phyloP scores from a whole-genome alignment of 2,797 vertebrate species.

The Thaleichthys pacificus region DNA sequence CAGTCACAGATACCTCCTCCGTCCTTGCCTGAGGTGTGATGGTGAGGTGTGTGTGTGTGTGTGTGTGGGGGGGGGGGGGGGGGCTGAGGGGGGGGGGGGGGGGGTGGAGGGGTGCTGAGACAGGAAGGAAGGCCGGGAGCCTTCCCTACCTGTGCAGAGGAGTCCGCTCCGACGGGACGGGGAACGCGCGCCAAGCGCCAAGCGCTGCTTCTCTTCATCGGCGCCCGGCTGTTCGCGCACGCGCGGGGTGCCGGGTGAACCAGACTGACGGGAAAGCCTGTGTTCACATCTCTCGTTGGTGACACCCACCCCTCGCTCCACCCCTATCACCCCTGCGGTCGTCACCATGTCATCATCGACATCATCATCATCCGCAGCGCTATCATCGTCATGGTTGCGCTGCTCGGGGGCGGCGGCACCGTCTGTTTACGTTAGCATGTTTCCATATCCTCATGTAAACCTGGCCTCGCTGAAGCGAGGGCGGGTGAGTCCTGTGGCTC shows the following conservation, averaged over 20 bases:
- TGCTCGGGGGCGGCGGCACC: neutral
- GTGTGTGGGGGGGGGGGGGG: neutral
- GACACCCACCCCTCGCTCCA: too few species aligned
- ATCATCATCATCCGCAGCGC: too few species aligned
- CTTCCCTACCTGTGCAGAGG: neutral
- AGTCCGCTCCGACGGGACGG: neutral
- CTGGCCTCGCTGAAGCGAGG: neutral
- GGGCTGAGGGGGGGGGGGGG: neutral
- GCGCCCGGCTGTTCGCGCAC: too few species aligned
- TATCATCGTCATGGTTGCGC: too few species aligned
- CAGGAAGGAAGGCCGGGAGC: neutral
- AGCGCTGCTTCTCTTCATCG: too few species aligned
- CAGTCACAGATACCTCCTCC: conserved; percentile 17
- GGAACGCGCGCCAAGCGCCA: neutral
- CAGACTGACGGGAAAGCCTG: too few species aligned
- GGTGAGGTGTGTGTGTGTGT: neutral
- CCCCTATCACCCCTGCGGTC: too few species aligned
- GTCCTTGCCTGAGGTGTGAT: too few species aligned
- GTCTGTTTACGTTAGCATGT: neutral
- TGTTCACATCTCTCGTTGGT: too few species aligned
- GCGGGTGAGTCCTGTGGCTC: neutral
- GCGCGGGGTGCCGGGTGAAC: too few species aligned
- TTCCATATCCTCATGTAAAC: neutral
- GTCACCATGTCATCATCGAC: too few species aligned
- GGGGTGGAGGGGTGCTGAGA: neutral